These are phyloP conservation scores for Pygocentrus nattereri DNA, from an alignment of 2,797 vertebrate species.

Conservation along the genomic window DNA sequence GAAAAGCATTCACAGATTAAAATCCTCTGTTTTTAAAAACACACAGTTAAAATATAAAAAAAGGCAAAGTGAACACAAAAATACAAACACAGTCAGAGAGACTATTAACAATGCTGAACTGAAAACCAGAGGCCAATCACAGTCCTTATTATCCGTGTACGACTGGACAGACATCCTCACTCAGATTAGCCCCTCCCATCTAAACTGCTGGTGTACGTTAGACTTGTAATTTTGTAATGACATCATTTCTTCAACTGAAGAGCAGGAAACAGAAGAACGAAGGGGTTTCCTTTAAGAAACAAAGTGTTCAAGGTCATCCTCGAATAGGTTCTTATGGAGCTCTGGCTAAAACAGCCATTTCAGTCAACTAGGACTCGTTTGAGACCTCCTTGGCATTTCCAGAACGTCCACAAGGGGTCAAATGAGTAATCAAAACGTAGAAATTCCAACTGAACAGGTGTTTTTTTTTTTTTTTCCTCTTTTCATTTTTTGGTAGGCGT, in stretches of 20 bases:
- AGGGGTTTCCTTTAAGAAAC: not conserved
- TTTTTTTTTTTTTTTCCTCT: not conserved
- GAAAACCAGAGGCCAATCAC: not conserved
- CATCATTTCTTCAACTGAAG: slow-evolving; percentile 16
- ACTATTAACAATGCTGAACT: slow-evolving; percentile 6
- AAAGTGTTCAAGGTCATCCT: not conserved
- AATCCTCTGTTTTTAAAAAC: not conserved
- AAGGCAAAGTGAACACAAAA: slow-evolving; percentile 22
- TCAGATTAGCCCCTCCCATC: not conserved
- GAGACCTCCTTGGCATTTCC: slow-evolving; percentile 4
- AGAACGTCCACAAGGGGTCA: slow-evolving; percentile 36
- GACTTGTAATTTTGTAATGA: not conserved
- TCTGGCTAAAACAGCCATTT: not conserved
- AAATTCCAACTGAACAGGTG: not conserved
- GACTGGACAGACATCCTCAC: not conserved
- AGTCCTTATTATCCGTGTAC: not conserved
- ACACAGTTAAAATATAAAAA: slow-evolving; percentile 34
- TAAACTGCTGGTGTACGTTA: slow-evolving; percentile 50
- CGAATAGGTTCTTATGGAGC: slow-evolving; percentile 6
- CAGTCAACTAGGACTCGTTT: not conserved
- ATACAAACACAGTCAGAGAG: slow-evolving; percentile 26
- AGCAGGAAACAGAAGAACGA: not conserved
- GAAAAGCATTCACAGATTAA: not conserved
- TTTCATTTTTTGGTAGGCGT: not conserved
- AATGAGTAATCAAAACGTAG: not conserved